Evolutionary conservation across 2,797 vertebrate genomes (phyloP).

Genomic region (Toxotes lorentzi): DNA sequence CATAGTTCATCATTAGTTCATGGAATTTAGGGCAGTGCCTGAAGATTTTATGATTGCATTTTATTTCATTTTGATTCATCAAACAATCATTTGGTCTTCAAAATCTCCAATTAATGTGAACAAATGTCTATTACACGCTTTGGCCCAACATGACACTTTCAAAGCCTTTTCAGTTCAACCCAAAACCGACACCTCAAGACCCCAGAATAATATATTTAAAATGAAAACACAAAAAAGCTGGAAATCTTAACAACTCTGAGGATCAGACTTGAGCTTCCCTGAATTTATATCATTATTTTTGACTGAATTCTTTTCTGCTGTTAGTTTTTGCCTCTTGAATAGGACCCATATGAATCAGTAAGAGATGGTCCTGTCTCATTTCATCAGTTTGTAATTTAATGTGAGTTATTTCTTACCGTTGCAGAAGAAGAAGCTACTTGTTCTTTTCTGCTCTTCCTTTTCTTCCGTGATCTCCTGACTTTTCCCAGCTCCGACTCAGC

Average conservation of each 20-base stretch:
- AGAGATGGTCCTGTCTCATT: neutral
- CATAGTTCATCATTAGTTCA: neutral
- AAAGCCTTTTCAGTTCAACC: neutral
- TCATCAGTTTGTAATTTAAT: neutral
- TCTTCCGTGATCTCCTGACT: conserved; percentile 66
- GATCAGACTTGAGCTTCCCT: neutral
- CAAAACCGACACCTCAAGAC: neutral
- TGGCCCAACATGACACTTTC: too few relatives aligned
- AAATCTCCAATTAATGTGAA: too few relatives aligned
- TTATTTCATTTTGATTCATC: neutral
- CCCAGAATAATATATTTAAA: neutral
- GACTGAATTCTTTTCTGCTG: neutral
- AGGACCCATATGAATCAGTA: neutral
- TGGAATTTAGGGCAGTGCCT: neutral
- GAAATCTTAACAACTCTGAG: neutral
- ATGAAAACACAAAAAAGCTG: neutral
- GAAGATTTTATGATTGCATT: neutral
- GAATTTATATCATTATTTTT: neutral
- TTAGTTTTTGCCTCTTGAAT: neutral
- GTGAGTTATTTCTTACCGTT: conserved; percentile 61
- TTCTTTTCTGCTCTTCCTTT: conserved; percentile 70
- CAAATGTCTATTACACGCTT: too few relatives aligned
- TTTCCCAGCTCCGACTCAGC: conserved; percentile 52
- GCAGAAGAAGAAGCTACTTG: conserved; percentile 29
- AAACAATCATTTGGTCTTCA: neutral